These are phyloP conservation scores for Rhipidura dahli DNA, from an alignment of 2,113 vertebrate species.

Conservation along the genomic window DNA sequence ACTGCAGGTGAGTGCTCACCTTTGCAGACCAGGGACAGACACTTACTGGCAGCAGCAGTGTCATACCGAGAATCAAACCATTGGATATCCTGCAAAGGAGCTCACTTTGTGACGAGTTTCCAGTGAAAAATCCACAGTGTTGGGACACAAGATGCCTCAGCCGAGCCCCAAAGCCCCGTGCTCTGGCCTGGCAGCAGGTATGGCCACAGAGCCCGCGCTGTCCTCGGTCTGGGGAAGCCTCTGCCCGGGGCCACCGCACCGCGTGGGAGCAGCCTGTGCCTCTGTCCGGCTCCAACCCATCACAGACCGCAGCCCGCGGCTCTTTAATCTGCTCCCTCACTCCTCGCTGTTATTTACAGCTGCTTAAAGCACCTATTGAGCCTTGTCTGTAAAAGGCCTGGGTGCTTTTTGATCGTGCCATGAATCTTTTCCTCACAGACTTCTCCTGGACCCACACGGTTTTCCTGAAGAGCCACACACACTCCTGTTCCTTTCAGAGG, in stretches of 20 bases:
- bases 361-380: neutral
- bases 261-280: neutral
- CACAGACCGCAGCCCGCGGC: fast-evolving
- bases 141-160: neutral
- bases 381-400: conserved; percentile 48
- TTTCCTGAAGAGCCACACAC: neutral
- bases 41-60: neutral
- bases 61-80: neutral
- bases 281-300: neutral
- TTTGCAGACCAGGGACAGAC: neutral
- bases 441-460: neutral
- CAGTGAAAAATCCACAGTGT: neutral
- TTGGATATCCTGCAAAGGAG: neutral
- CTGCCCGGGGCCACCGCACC: fast-evolving
- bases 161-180: neutral
- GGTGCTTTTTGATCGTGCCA: conserved; percentile 46
- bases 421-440: conserved; percentile 45
- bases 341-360: conserved; percentile 24
- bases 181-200: fast-evolving
- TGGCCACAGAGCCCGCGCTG: fast-evolving
- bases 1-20: neutral
- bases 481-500: neutral
- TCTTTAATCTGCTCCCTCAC: conserved; percentile 34
- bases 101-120: neutral
- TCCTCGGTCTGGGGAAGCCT: fast-evolving